Percentiles rank a stretch among this genome's conserved stretches.
These are phyloP conservation scores for Ganaspis sp. DNA, from an alignment of 1,140 invertebrate genomes.

Conservation along the genomic window DNA sequence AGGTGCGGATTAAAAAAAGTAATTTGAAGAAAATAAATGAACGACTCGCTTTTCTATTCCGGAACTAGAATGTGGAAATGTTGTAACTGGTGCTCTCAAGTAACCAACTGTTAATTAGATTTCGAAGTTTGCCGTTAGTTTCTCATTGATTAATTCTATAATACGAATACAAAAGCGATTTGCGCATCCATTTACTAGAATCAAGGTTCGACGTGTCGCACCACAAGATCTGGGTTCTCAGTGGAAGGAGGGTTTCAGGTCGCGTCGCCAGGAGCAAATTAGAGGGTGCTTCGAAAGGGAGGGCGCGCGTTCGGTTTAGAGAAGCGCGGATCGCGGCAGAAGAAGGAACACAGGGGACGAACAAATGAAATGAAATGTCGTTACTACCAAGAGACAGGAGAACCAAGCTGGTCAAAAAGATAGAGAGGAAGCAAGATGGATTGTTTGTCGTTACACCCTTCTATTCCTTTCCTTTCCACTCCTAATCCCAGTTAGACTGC, in stretches of 20 bases:
- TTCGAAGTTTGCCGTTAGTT: conserved; percentile 21
- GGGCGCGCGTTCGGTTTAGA: conserved; percentile 63
- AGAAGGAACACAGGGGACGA: conserved; percentile 62
- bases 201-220: conserved; percentile 19
- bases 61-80: neutral
- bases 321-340: conserved; percentile 50
- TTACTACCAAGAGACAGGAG: conserved; percentile 60
- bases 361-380: conserved; percentile 75
- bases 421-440: conserved; percentile 51
- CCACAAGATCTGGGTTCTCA: conserved; percentile 31
- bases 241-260: conserved; percentile 52
- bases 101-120: conserved; percentile 13
- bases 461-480: conserved; percentile 59
- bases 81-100: neutral
- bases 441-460: conserved; percentile 74
- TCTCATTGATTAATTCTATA: conserved; percentile 30
- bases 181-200: conserved; percentile 26
- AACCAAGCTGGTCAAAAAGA: conserved; percentile 36
- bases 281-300: conserved; percentile 67
- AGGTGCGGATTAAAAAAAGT: too few species aligned
- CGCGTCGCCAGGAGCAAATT: conserved; percentile 70
- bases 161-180: conserved; percentile 6
- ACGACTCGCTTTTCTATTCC: too few species aligned
- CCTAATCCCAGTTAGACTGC: conserved; percentile 69
- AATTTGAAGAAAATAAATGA: too few species aligned